These are phyloP conservation scores for Teleogryllus oceanicus DNA, from an alignment of 2,888 invertebrate genomes.

Conservation along the genomic window DNA sequence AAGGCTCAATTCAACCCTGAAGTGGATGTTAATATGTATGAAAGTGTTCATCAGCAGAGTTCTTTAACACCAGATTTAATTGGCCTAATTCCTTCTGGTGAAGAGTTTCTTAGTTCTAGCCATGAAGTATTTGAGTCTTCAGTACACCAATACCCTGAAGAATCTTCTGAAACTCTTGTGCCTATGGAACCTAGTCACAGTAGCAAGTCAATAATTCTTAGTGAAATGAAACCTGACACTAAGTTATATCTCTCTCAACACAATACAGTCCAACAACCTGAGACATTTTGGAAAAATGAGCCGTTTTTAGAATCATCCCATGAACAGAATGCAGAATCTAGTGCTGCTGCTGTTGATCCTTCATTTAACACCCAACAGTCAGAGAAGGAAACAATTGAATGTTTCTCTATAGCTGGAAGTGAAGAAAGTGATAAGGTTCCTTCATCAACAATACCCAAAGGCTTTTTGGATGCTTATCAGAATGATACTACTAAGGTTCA, in stretches of 20 bases:
- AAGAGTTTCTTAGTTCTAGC: slow-evolving; percentile 51
- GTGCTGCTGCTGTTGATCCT: not conserved
- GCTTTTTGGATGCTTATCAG: slow-evolving; percentile 12
- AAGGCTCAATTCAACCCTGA: no score
- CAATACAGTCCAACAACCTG: no score
- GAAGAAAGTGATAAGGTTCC: not conserved
- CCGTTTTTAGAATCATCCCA: not conserved
- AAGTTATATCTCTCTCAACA: no score
- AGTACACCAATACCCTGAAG: slow-evolving; percentile 27
- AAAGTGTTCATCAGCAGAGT: slow-evolving; percentile 11
- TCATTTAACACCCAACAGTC: not conserved
- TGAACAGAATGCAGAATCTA: slow-evolving; percentile 3
- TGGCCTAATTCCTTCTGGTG: slow-evolving; percentile 52
- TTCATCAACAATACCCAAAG: not conserved
- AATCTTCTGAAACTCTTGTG: not conserved
- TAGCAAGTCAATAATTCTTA: no score
- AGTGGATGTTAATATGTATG: no score
- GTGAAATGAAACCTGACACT: no score
- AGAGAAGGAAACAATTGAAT: not conserved
- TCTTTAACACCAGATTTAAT: slow-evolving; percentile 50
- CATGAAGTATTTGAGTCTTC: slow-evolving; percentile 49
- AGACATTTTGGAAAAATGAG: no score
- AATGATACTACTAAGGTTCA: slow-evolving; percentile 28
- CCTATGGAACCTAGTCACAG: no score
- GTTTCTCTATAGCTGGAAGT: not conserved